Percentiles rank a stretch among this genome's conserved stretches.
phyloP scores from a whole-genome alignment of 2,888 invertebrate genomes.

The Drosophila macrospina region DNA sequence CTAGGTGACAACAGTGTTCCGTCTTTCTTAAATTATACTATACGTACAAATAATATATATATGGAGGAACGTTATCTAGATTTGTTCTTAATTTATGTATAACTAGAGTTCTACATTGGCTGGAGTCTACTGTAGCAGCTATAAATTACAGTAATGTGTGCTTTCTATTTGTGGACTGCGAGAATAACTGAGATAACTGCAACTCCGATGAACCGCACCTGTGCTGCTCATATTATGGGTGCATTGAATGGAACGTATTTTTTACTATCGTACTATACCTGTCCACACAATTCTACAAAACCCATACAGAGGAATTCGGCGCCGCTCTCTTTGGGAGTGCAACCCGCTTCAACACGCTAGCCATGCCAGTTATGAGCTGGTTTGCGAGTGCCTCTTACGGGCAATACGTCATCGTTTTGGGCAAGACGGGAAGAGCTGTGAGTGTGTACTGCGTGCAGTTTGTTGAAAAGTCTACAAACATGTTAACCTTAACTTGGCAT shows the following conservation, averaged over 20 bases:
- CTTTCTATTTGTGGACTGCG: too few relatives aligned
- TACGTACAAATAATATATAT: too few relatives aligned
- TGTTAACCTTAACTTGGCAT: constrained; percentile 35
- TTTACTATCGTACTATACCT: constrained; percentile 61
- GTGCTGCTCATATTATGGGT: constrained; percentile 33
- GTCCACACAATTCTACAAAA: constrained; percentile 54
- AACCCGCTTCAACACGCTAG: constrained; percentile 16
- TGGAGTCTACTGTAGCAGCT: too few relatives aligned
- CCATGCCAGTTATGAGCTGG: constrained; percentile 35
- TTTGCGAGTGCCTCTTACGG: constrained; percentile 36
- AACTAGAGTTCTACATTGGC: too few relatives aligned
- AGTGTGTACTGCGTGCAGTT: background rate
- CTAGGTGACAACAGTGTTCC: too few relatives aligned
- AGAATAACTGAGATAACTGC: too few relatives aligned
- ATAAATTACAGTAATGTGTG: too few relatives aligned
- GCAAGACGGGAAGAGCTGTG: constrained; percentile 20
- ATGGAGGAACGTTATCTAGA: too few relatives aligned
- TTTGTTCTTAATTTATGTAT: too few relatives aligned
- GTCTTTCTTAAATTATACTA: too few relatives aligned
- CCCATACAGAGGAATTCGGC: constrained; percentile 22
- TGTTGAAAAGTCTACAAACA: constrained; percentile 30
- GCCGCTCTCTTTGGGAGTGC: constrained; percentile 34
- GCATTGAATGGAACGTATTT: constrained; percentile 64
- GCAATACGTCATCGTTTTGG: constrained; percentile 68
- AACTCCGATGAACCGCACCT: constrained; percentile 45